A percentile compares a stretch with the other conserved stretches of the same genome.
Conservation (phyloP, 2,113 vertebrate species). For the Tetrao urogallus region DNA sequence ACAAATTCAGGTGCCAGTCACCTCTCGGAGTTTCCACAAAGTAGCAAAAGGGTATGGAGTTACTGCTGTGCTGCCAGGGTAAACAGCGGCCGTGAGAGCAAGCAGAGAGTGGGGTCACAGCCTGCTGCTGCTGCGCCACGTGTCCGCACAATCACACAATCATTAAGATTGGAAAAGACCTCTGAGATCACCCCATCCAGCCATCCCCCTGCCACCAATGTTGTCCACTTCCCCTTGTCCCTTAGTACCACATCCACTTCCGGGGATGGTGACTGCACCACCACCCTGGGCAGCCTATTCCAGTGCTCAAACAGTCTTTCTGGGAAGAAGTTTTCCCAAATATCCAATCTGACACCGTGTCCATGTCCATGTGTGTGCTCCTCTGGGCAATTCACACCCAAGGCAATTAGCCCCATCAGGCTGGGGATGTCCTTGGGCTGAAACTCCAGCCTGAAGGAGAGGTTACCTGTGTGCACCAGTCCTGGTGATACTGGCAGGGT, state of each 20-base stretch:
- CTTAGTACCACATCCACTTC: too few species aligned
- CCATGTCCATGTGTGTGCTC: too few species aligned
- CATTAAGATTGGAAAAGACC: too few species aligned
- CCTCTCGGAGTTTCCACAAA: background rate
- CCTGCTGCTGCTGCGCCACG: background rate
- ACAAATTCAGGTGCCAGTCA: background rate
- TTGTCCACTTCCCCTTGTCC: too few species aligned
- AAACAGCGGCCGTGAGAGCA: background rate
- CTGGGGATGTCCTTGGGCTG: background rate
- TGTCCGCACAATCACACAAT: background rate
- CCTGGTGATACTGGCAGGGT: background rate
- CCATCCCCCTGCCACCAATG: too few species aligned
- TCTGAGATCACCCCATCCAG: too few species aligned
- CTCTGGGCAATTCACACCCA: rapidly evolving
- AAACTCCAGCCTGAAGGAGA: background rate
- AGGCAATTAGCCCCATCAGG: background rate
- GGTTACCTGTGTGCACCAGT: background rate
- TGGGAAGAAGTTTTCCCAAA: too few species aligned
- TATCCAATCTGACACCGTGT: background rate
- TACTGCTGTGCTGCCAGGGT: background rate
- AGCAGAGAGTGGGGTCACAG: background rate
- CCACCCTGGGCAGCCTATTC: too few species aligned
- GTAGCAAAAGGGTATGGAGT: background rate
- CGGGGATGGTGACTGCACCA: too few species aligned
- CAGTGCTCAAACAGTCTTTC: too few species aligned